phyloP scores from a whole-genome alignment of 2,888 invertebrate species.

The Mesorhabditis sp. region DNA sequence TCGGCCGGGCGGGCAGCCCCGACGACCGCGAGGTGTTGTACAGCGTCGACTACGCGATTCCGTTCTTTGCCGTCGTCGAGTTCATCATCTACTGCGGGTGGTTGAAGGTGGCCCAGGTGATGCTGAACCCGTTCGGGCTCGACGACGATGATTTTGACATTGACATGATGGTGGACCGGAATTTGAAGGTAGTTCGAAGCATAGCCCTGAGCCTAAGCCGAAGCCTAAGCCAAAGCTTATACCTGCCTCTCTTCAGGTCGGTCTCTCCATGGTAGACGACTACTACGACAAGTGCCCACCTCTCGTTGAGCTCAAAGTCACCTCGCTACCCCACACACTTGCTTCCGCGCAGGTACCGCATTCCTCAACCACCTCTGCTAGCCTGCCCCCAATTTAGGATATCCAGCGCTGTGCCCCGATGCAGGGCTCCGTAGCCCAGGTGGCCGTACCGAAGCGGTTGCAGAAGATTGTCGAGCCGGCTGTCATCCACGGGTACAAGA shows the following conservation, averaged over 20 bases:
- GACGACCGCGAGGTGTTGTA: not conserved
- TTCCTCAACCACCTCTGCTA: not conserved
- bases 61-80: conserved; percentile 31
- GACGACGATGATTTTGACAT: conserved; percentile 49
- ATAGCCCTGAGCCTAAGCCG: not conserved
- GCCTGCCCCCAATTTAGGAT: conserved; percentile 9
- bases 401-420: conserved; percentile 27
- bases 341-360: not conserved
- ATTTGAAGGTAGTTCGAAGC: conserved; percentile 22
- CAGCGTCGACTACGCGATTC: conserved; percentile 24
- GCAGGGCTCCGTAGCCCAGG: conserved; percentile 31
- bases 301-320: conserved; percentile 28
- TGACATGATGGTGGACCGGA: conserved; percentile 39
- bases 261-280: conserved; percentile 33
- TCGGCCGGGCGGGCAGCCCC: not conserved
- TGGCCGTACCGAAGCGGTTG: conserved; percentile 19
- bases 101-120: conserved; percentile 38
- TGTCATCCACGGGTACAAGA: too few relatives aligned
- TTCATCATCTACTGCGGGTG: conserved; percentile 39
- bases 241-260: conserved; percentile 14
- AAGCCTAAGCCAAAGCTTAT: not conserved
- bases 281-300: conserved; percentile 34
- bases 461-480: conserved; percentile 12
- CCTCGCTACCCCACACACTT: conserved; percentile 28
- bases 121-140: conserved; percentile 45